Conservation (phyloP, 2,797 vertebrate genomes). For the Falco berigora region DNA sequence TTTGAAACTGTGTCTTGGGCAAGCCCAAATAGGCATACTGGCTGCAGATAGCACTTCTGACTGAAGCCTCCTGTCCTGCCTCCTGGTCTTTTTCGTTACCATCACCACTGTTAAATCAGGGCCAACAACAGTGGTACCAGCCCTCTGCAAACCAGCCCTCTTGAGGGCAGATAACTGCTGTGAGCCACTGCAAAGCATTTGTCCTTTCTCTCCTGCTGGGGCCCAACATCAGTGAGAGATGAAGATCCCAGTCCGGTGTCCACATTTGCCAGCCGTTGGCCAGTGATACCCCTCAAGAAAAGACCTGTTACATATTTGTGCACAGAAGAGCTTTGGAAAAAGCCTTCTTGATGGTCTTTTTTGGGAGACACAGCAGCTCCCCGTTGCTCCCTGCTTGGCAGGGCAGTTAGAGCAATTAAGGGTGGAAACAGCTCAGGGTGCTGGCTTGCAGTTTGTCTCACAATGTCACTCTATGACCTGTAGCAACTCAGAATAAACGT, state of each 20-base stretch:
- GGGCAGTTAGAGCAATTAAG: background rate
- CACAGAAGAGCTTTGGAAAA: background rate
- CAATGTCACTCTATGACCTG: rapidly evolving
- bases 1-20: background rate
- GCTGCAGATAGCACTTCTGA: background rate
- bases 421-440: background rate
- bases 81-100: background rate
- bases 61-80: background rate
- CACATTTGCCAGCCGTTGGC: background rate
- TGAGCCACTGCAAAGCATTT: background rate
- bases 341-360: background rate
- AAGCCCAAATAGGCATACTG: background rate
- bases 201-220: background rate
- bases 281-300: background rate
- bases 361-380: background rate
- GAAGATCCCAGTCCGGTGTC: background rate
- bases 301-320: background rate
- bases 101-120: background rate
- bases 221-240: background rate
- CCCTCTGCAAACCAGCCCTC: background rate
- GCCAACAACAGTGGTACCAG: background rate
- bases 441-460: background rate
- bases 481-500: background rate
- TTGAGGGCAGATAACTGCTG: background rate
- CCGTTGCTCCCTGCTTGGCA: background rate